These are phyloP conservation scores for Nettapus auritus DNA, from an alignment of 2,113 vertebrate genomes.

Conservation along the genomic window DNA sequence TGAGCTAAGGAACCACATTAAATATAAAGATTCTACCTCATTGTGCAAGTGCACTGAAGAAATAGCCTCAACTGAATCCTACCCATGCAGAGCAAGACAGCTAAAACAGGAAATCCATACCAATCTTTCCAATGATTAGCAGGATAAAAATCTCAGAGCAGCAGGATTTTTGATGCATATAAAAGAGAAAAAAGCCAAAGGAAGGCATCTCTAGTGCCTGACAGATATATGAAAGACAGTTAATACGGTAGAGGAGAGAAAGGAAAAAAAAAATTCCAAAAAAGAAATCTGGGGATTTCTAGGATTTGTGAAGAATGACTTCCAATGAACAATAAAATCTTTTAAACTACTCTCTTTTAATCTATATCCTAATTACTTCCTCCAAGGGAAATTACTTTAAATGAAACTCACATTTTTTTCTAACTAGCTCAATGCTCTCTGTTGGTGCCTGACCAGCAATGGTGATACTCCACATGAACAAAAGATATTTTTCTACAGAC, in stretches of 20 bases:
- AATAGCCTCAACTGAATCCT: not conserved
- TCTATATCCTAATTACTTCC: not conserved
- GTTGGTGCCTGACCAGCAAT: not conserved
- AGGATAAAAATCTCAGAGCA: slow-evolving; percentile 18
- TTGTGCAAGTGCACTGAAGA: not conserved
- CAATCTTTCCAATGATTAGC: slow-evolving; percentile 32
- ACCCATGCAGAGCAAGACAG: not conserved
- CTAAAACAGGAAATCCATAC: slow-evolving; percentile 3
- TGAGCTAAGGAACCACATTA: not conserved
- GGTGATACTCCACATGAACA: not conserved
- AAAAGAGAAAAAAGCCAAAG: not conserved
- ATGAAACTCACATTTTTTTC: not conserved
- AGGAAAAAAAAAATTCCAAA: not conserved
- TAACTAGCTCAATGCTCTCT: not conserved
- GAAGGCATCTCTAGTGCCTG: not conserved
- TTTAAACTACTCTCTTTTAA: not conserved
- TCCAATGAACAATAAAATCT: not conserved
- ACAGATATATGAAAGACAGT: not conserved
- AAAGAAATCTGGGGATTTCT: not conserved
- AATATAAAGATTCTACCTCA: not conserved
- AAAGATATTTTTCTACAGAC: not conserved
- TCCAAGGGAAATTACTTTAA: not conserved
- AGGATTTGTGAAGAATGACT: not conserved
- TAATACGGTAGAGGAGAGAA: not conserved
- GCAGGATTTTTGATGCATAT: not conserved